Conservation (phyloP, 2,888 invertebrate species). For the Beris morrisii region DNA sequence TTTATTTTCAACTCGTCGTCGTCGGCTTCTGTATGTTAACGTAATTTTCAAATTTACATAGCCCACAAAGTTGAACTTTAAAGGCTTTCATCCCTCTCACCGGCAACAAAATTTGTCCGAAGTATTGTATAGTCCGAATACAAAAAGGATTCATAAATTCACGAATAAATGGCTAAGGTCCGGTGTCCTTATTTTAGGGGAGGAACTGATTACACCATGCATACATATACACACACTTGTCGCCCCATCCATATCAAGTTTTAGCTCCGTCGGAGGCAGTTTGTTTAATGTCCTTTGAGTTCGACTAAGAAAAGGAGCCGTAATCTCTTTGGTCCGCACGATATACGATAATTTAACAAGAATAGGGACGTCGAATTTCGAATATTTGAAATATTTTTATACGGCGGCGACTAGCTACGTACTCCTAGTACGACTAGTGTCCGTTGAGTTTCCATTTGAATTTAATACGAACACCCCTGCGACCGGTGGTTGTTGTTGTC, state of each 20-base stretch:
- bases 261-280: not conserved
- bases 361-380: slow-evolving; percentile 13
- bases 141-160: slow-evolving; percentile 55
- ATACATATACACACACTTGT: too few relatives aligned
- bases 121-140: slow-evolving; percentile 12
- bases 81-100: slow-evolving; percentile 28
- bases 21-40: not conserved
- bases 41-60: slow-evolving; percentile 27
- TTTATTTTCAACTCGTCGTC: not conserved
- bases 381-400: slow-evolving; percentile 20
- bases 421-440: too few relatives aligned
- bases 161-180: slow-evolving; percentile 49
- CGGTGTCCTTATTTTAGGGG: slow-evolving; percentile 30
- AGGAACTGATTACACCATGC: not conserved
- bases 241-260: too few relatives aligned
- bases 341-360: slow-evolving; percentile 7
- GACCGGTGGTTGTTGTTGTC: too few relatives aligned
- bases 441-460: too few relatives aligned
- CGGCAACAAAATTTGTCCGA: slow-evolving; percentile 24
- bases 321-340: slow-evolving; percentile 13
- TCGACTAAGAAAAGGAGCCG: slow-evolving; percentile 16
- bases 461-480: too few relatives aligned
- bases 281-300: slow-evolving; percentile 5
- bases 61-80: slow-evolving; percentile 34
- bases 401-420: not conserved